These are phyloP conservation scores for Mercenaria mercenaria DNA, from an alignment of 1,140 invertebrate species.

Conservation along the genomic window DNA sequence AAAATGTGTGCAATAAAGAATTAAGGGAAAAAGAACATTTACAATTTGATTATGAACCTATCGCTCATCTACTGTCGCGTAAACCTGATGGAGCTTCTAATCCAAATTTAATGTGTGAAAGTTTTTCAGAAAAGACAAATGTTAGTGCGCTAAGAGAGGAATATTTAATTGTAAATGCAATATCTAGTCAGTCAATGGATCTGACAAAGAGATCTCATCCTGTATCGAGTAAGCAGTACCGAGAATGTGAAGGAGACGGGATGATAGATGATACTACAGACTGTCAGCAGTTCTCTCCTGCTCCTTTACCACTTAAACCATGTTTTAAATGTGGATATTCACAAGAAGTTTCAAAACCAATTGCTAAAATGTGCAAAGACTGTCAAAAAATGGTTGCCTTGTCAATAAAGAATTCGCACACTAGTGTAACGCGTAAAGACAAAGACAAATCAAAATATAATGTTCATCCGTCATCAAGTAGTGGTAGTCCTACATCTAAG, in stretches of 20 bases:
- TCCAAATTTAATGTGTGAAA: constrained; percentile 90
- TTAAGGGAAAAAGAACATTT: background rate
- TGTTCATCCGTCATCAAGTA: constrained; percentile 33
- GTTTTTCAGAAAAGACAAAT: constrained; percentile 67
- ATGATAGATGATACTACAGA: background rate
- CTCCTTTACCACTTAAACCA: constrained; percentile 72
- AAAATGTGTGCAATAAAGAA: constrained; percentile 43
- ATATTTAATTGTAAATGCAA: constrained; percentile 70
- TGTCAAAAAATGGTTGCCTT: constrained; percentile 67
- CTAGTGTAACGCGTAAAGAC: constrained; percentile 60
- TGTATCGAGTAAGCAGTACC: background rate
- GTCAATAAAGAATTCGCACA: constrained; percentile 63
- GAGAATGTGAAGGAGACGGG: constrained; percentile 45
- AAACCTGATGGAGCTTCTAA: constrained; percentile 96
- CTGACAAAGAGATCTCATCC: constrained; percentile 38
- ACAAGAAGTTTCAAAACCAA: constrained; percentile 65
- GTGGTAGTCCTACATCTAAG: constrained; percentile 25
- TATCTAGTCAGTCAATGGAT: constrained; percentile 72
- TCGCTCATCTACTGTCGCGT: constrained; percentile 81
- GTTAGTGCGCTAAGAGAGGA: constrained; percentile 68
- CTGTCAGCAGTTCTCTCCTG: constrained; percentile 43
- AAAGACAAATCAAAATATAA: constrained; percentile 68
- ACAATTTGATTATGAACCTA: constrained; percentile 53
- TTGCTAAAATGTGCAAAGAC: constrained; percentile 68
- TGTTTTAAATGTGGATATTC: constrained; percentile 69